Base-by-base conservation (phyloP, 1,140 invertebrate species). In the Sycophila sp. region DNA sequence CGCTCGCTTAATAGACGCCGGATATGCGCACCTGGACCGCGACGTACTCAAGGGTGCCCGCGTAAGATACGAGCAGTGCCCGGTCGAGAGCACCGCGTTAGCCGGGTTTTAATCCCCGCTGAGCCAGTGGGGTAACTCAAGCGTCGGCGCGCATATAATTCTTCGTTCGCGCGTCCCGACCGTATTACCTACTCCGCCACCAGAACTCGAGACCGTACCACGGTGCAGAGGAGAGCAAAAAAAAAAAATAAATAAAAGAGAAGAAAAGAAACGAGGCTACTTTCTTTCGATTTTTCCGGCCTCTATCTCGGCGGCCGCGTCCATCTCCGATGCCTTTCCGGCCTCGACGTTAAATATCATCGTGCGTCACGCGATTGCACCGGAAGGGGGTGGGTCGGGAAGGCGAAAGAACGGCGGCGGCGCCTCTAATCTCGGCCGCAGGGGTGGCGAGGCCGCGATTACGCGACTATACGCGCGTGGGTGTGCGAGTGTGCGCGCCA, bases 41-140 rank as follows among this genome's bases (percentile, higher is more conserved):
- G 11, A 40, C n/a, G n/a, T 40, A 10, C 38, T 40, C 38, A 40
- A n/a, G 38, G 38, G 38, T n/a, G 38, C 11, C 11, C 38, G 11
- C 1, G 40, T 17, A 17, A n/a, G 42, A 47, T 22, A 47, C 42
- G 15, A 8, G 19, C 19, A n/a, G n/a, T n/a, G n/a, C n/a, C 19
- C 8, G 58, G 34, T 19, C 42, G 58, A 38, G 24, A 45, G 42
- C 19, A 42, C 59, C 55, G 63, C 53, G 69, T 74, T 68, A 71
- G 68, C 55, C 36, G 67, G 58, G 62, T 73, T 75, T 71, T 75
- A 75, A 75, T 75, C 72, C 73, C 73, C 32, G 70, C 30, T 72
- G 73, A 75, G 70, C 66, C 67, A 72, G 70, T 75, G 56, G 70
- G n/a, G 59, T 72, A 75, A 75, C 66, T 72, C 70, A 72, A 47